Evolutionary conservation across 2,888 invertebrate species (phyloP), one percentile per base, ranked within the genome.

Genomic region (Brachycybe producta): DNA sequence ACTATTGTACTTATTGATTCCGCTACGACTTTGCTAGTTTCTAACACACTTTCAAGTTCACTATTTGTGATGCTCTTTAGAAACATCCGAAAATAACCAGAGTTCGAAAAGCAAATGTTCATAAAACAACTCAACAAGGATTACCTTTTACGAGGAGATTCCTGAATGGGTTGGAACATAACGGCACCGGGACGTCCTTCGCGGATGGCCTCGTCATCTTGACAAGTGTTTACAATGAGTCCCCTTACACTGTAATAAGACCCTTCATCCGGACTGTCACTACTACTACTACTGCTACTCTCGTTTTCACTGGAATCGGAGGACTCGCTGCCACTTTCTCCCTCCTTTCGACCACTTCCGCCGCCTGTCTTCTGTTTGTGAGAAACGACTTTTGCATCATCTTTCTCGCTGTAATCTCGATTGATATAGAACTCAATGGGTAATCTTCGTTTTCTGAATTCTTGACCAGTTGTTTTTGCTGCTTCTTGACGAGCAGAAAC

Each of bases 241-340:
- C 67, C 67, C 40, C 61, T 59, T n/a, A 64, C 59, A 34, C 67
- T 62, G 52, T 70, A 70, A 57, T 71, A 71, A 5, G 67, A 67
- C 3, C 68, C 70, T 57, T 70, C 70, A 44, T 67, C 67, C 52
- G 60, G 65, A 58, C 67, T 67, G 41, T 59, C 58, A 57, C 66
- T 66, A 36, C 58, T 57, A 39, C 58, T 57, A 3, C 52, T 49
- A 15, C 57, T 57, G 42, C 42, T 41, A 21, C 51, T 51, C 39
- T 41, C 36, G 17, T 47, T 50, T 26, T 53, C 53, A 30, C 52
- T 54, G 8, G 53, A 51, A 46, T 53, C 50, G 13, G 26, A 39
- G 1, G 27, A 39, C 17, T 48, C 48, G n/a, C 34, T 45, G 15
- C 26, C 28, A 13, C 26, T 15, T 38, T 38, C 38, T 13, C 7